A percentile compares a stretch with the other conserved stretches of the same genome.
These are phyloP conservation scores for Rhombomys opimus DNA, from an alignment of 2,113 vertebrate species.

Conservation along the genomic window DNA sequence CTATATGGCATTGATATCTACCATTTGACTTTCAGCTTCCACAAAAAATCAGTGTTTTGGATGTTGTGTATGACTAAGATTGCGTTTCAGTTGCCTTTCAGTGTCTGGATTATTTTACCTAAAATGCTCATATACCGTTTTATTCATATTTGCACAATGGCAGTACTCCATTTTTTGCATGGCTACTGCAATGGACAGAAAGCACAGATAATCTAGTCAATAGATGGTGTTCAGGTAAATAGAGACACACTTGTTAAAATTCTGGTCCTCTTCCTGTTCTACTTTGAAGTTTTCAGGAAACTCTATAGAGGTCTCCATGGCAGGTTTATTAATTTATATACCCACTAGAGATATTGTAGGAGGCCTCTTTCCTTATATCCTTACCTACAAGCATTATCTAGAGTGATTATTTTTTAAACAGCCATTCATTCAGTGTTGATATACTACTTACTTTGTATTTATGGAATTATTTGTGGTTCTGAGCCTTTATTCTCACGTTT, in stretches of 20 bases:
- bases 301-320: too few relatives aligned
- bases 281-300: not conserved
- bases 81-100: not conserved
- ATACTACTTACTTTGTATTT: not conserved
- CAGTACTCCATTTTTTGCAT: not conserved
- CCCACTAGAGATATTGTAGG: not conserved
- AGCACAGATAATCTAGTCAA: not conserved
- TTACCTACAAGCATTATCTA: not conserved
- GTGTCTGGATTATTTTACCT: not conserved
- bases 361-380: not conserved
- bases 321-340: not conserved
- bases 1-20: rapidly evolving
- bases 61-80: not conserved
- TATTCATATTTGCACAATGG: not conserved
- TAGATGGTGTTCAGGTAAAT: not conserved
- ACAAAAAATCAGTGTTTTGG: not conserved
- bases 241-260: not conserved
- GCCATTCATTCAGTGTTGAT: not conserved
- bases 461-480: not conserved
- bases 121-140: not conserved
- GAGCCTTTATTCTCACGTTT: not conserved
- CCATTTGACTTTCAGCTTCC: not conserved
- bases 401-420: not conserved
- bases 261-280: not conserved
- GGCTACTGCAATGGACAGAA: not conserved